These are phyloP conservation scores for Pseudorhombus dupliciocellatus DNA, from an alignment of 2,113 vertebrate genomes.

Conservation along the genomic window DNA sequence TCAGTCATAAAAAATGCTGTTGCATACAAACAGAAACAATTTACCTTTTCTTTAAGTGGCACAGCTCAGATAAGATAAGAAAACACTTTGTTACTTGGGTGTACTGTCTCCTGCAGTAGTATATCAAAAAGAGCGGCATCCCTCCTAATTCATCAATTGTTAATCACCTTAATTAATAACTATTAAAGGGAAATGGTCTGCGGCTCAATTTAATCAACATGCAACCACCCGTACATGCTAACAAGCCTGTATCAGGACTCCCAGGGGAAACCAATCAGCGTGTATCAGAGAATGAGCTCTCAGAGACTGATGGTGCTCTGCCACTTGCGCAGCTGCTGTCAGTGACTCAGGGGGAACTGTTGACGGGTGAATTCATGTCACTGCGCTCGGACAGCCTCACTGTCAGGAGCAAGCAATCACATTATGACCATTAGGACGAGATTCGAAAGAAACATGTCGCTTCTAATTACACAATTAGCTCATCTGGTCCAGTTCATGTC, in stretches of 20 bases:
- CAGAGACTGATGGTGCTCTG: slow-evolving; percentile 28
- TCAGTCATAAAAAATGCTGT: too few relatives aligned
- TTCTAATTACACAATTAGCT: slow-evolving; percentile 11
- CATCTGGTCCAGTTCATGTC: not conserved
- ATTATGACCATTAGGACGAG: not conserved
- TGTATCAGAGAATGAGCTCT: not conserved
- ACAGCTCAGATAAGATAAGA: not conserved
- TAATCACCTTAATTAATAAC: slow-evolving; percentile 42
- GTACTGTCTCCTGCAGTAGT: not conserved
- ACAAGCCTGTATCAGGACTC: slow-evolving; percentile 21
- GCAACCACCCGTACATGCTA: slow-evolving; percentile 22
- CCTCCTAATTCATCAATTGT: slow-evolving; percentile 17
- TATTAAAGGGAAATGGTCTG: slow-evolving; percentile 36
- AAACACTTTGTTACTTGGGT: not conserved
- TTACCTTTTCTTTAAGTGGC: not conserved
- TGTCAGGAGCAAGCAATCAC: not conserved
- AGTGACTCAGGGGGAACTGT: slow-evolving; percentile 51
- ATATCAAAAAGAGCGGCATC: not conserved
- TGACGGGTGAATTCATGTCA: not conserved
- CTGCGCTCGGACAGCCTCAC: not conserved
- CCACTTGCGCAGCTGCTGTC: slow-evolving; percentile 39
- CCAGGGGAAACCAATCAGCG: slow-evolving; percentile 12
- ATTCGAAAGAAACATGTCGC: not conserved
- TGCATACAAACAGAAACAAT: too few relatives aligned
- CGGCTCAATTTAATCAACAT: slow-evolving; percentile 37